Conservation (phyloP, 2,888 invertebrate species). For the Nephrotoma flavescens region DNA sequence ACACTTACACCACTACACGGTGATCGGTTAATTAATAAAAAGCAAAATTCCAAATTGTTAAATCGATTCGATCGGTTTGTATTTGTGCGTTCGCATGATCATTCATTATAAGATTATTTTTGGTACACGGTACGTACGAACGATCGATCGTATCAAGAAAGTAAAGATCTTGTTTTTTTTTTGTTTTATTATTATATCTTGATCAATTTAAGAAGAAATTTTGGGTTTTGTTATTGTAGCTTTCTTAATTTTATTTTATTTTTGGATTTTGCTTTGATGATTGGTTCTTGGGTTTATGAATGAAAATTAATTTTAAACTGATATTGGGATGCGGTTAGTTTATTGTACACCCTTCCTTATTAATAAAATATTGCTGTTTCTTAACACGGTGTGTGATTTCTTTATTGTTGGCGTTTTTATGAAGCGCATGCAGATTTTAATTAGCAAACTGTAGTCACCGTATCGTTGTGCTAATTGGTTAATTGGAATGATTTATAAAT, state of each 20-base stretch:
- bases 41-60: background rate
- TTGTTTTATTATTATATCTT: background rate
- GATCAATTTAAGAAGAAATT: background rate
- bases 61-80: background rate
- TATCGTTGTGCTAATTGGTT: no score
- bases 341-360: background rate
- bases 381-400: no score
- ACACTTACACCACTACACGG: background rate
- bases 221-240: background rate
- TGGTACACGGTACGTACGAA: no score
- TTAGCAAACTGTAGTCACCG: no score
- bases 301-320: background rate
- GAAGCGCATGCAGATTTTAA: no score
- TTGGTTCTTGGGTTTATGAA: background rate
- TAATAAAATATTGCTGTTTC: no score
- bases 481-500: no score
- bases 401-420: no score
- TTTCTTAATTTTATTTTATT: background rate
- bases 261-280: background rate
- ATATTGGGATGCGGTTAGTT: background rate
- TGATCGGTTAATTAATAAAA: background rate
- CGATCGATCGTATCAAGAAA: background rate
- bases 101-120: background rate
- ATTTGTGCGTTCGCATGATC: background rate
- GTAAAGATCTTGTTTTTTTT: background rate